A percentile compares a stretch with the other conserved stretches of the same genome.
Conservation (phyloP, 2,888 invertebrate species). For the Micoletzkya japonica region DNA sequence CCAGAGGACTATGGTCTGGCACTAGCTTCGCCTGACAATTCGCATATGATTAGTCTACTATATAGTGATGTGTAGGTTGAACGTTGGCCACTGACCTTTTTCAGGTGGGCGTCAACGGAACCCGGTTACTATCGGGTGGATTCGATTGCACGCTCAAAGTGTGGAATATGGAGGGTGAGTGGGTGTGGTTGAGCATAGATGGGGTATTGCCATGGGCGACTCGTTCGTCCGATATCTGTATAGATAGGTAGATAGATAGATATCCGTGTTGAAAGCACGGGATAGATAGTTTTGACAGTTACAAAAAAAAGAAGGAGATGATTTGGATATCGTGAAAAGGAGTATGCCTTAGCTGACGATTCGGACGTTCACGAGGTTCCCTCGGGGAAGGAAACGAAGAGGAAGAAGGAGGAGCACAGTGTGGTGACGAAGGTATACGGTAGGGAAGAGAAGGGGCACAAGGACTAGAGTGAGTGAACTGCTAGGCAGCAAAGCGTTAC, state of each 20-base stretch:
- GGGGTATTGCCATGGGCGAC: not conserved
- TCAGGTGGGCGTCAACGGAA: slow-evolving; percentile 67
- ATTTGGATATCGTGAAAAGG: too few relatives aligned
- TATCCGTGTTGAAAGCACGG: not conserved
- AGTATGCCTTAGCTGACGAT: not conserved
- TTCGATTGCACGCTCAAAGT: slow-evolving; percentile 68
- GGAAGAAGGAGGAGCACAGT: slow-evolving; percentile 39
- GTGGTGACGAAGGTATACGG: slow-evolving; percentile 46
- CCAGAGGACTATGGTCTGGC: too few relatives aligned
- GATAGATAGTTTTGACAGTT: not conserved
- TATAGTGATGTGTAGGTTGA: too few relatives aligned
- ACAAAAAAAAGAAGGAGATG: too few relatives aligned
- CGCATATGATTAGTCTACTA: too few relatives aligned
- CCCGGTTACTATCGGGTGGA: slow-evolving; percentile 66
- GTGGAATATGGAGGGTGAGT: slow-evolving; percentile 64
- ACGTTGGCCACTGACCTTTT: too few relatives aligned
- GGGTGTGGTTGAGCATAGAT: not conserved
- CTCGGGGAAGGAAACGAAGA: slow-evolving; percentile 32
- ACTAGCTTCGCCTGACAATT: too few relatives aligned
- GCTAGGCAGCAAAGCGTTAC: slow-evolving; percentile 5
- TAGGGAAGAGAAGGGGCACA: too few relatives aligned
- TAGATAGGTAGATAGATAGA: slow-evolving; percentile 18
- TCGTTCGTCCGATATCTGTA: not conserved
- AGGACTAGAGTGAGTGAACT: not conserved
- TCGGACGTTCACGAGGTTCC: slow-evolving; percentile 12